Conservation (phyloP, 2,888 invertebrate species). For the Thereva nobilitata region DNA sequence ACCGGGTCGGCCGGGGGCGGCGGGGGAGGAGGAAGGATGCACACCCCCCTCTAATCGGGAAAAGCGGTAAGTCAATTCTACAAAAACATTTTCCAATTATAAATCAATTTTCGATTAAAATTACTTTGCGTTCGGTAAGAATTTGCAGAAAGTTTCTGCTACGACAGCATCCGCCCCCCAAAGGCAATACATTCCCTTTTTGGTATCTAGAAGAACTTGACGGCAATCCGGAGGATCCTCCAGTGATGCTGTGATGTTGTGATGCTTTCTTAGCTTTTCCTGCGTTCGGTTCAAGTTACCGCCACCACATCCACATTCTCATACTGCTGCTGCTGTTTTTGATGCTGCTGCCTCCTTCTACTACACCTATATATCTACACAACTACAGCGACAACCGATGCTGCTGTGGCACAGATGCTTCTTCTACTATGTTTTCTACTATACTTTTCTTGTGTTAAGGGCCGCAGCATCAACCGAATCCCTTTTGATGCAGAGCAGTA, state of each 20-base stretch:
- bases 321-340: not conserved
- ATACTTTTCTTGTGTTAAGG: not conserved
- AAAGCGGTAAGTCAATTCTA: constrained; percentile 36
- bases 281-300: not conserved
- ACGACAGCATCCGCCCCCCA: constrained; percentile 13
- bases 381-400: not conserved
- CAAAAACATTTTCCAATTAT: constrained; percentile 56
- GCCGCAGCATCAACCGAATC: constrained; percentile 27
- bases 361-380: not conserved
- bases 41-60: constrained; percentile 13
- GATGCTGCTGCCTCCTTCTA: not conserved
- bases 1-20: no score
- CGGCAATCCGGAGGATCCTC: no score
- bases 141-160: constrained; percentile 36
- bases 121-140: constrained; percentile 51
- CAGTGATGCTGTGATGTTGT: no score
- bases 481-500: constrained; percentile 36
- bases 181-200: no score
- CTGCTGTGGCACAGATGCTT: not conserved
- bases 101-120: constrained; percentile 60
- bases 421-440: not conserved
- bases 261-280: constrained; percentile 24
- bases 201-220: no score
- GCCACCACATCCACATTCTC: no score
- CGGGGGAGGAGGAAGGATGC: not conserved